phyloP scores from a whole-genome alignment of 2,797 vertebrate genomes.

The Xiphophorus birchmanni region DNA sequence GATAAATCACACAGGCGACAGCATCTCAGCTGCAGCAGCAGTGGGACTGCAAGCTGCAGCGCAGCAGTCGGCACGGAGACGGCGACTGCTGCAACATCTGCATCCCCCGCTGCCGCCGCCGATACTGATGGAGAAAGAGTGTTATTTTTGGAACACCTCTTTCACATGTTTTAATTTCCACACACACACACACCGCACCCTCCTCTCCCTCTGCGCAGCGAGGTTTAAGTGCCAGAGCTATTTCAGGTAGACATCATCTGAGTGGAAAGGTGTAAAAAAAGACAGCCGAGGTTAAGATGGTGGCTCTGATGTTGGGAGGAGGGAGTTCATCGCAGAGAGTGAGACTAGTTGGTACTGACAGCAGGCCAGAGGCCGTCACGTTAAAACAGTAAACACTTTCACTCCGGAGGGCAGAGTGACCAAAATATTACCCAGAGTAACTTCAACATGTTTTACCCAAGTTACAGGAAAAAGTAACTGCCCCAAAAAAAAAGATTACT shows the following conservation, averaged over 20 bases:
- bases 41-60: not conserved
- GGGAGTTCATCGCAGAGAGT: slow-evolving; percentile 31
- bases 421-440: no score
- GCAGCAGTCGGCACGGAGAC: not conserved
- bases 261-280: slow-evolving; percentile 42
- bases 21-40: slow-evolving; percentile 22
- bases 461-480: no score
- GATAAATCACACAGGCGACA: slow-evolving; percentile 56
- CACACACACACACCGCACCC: slow-evolving; percentile 36
- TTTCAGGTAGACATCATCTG: slow-evolving; percentile 63
- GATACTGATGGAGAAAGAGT: slow-evolving; percentile 27
- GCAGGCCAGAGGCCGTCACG: slow-evolving; percentile 57
- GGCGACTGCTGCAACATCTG: slow-evolving; percentile 5
- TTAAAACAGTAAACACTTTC: slow-evolving; percentile 33
- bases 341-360: slow-evolving; percentile 63
- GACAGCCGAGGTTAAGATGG: slow-evolving; percentile 43
- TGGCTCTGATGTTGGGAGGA: slow-evolving; percentile 33
- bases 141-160: slow-evolving; percentile 66
- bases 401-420: not conserved
- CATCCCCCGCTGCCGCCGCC: not conserved
- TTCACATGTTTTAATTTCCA: slow-evolving; percentile 63
- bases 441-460: no score
- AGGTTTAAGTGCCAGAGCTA: slow-evolving; percentile 60
- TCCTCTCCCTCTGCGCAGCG: not conserved
- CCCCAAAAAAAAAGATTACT: no score